Evolutionary conservation across 2,797 vertebrate genomes (phyloP).

Genomic region (Schizopygopsis malacanthus): DNA sequence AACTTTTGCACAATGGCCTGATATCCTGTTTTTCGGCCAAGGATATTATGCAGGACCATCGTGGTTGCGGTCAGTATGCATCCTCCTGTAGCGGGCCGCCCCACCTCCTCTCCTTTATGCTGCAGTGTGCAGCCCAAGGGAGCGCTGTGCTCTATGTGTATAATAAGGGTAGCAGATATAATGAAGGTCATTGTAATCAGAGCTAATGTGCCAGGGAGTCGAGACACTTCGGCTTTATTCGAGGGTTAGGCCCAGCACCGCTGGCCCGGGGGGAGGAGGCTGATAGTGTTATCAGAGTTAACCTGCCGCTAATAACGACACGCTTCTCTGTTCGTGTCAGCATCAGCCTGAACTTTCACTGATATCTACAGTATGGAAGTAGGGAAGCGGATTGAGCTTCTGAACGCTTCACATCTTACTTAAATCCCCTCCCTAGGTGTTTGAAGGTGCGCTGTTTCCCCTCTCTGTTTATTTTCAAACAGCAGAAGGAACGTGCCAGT

Average conservation of each 20-base stretch:
- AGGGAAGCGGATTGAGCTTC: conserved; percentile 67
- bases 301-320: conserved; percentile 84
- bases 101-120: conserved; percentile 69
- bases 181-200: conserved; percentile 87
- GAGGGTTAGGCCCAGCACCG: conserved; percentile 76
- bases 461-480: conserved; percentile 66
- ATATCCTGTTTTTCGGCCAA: conserved; percentile 41
- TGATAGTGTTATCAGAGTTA: conserved; percentile 84
- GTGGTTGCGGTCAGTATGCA: conserved; percentile 27
- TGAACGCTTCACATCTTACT: conserved; percentile 71
- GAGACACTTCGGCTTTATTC: conserved; percentile 80
- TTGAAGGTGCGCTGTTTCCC: conserved; percentile 65
- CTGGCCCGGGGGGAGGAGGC: conserved; percentile 76
- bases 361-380: conserved; percentile 73
- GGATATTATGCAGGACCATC: conserved; percentile 35
- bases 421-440: conserved; percentile 83
- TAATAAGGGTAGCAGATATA: conserved; percentile 85
- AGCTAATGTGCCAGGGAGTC: conserved; percentile 83
- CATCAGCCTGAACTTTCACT: conserved; percentile 74
- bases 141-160: conserved; percentile 74
- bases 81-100: conserved; percentile 62
- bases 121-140: conserved; percentile 74
- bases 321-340: conserved; percentile 76
- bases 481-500: conserved; percentile 63
- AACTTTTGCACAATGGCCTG: conserved; percentile 28